phyloP scores from a whole-genome alignment of 2,888 invertebrate species.

The Pachymerium ferrugineum region DNA sequence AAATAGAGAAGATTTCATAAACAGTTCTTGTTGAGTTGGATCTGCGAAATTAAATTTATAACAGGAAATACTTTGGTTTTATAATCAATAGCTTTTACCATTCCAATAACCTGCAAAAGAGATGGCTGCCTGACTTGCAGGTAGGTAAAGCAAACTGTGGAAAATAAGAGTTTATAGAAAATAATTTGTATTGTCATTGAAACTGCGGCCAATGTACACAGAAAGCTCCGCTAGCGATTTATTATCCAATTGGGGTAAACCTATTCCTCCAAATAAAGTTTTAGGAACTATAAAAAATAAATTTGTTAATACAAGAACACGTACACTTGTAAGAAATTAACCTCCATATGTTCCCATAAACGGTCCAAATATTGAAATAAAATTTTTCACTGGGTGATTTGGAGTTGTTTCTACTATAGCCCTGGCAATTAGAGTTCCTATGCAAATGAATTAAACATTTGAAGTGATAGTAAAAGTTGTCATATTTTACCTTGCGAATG shows the following conservation, averaged over 20 bases:
- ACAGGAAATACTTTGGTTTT: background rate
- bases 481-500: background rate
- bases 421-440: background rate
- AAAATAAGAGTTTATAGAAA: background rate
- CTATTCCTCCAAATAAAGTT: too few relatives aligned
- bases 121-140: too few relatives aligned
- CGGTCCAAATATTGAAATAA: background rate
- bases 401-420: background rate
- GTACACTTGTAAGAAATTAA: too few relatives aligned
- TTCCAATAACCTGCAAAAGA: background rate
- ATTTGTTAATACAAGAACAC: too few relatives aligned
- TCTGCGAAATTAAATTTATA: background rate
- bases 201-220: background rate
- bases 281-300: too few relatives aligned
- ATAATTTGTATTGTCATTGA: background rate
- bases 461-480: too few relatives aligned
- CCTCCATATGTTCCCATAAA: background rate
- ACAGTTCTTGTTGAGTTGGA: background rate
- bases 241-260: too few relatives aligned
- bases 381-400: background rate
- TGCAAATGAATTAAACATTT: background rate
- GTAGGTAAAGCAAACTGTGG: background rate
- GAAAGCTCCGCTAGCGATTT: background rate
- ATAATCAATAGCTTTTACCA: background rate
- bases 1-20: background rate